Evolutionary conservation across 92 coral and sea anemone species (phyloP).

Genomic region (Meandrina meandrites): DNA sequence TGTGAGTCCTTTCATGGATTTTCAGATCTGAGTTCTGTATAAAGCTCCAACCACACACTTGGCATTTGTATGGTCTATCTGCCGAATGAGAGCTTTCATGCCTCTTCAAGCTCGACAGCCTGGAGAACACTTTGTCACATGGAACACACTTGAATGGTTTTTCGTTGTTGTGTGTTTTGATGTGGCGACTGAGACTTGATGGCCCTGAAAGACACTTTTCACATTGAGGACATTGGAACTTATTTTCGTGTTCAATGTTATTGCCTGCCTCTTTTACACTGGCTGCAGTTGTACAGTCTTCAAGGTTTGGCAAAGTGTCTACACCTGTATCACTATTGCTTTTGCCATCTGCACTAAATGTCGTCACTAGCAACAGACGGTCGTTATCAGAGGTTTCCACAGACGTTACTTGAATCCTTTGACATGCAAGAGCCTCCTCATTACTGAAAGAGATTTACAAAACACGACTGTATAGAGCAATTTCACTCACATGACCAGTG

Average conservation of each 20-base stretch:
- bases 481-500: no score
- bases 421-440: neutral
- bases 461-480: neutral
- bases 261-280: neutral
- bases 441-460: slow-evolving; percentile 6
- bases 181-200: slow-evolving; percentile 52
- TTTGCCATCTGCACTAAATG: neutral
- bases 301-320: neutral
- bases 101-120: slow-evolving; percentile 78
- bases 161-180: slow-evolving; percentile 72
- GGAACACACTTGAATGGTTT: slow-evolving; percentile 79
- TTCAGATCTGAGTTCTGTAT: slow-evolving; percentile 92
- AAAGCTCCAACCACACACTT: slow-evolving; percentile 83
- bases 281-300: neutral
- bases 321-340: neutral
- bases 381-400: neutral
- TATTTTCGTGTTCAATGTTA: neutral
- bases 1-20: slow-evolving; percentile 66
- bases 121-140: slow-evolving; percentile 80
- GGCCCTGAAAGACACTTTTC: slow-evolving; percentile 36
- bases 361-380: neutral
- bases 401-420: neutral
- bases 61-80: slow-evolving; percentile 82
- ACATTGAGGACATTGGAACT: slow-evolving; percentile 32
- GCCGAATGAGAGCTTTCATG: slow-evolving; percentile 77